These are phyloP conservation scores for Cyclargus thomasi DNA, from an alignment of 1,140 invertebrate genomes.

Conservation along the genomic window DNA sequence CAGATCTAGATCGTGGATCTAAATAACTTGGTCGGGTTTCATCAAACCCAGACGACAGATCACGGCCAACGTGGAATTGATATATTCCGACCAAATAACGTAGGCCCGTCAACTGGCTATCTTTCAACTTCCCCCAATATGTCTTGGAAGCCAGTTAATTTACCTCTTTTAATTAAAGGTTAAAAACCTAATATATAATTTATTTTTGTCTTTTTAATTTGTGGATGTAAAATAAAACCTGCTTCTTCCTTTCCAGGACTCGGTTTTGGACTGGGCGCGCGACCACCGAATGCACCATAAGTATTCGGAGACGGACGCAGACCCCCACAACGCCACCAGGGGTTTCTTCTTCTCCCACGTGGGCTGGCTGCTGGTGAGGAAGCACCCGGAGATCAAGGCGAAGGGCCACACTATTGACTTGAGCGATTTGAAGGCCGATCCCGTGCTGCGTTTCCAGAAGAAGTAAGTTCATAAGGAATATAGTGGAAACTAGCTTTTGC, in stretches of 20 bases:
- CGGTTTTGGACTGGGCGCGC: constrained; percentile 75
- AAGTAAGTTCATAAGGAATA: constrained; percentile 59
- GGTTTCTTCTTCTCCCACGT: constrained; percentile 91
- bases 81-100: too few relatives aligned
- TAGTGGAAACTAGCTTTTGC: background rate
- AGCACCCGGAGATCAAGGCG: constrained; percentile 84
- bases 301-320: constrained; percentile 86
- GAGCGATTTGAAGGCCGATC: constrained; percentile 83
- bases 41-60: too few relatives aligned
- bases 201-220: too few relatives aligned
- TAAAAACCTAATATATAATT: too few relatives aligned
- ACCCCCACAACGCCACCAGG: constrained; percentile 87
- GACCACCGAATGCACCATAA: constrained; percentile 90
- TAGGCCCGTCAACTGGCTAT: too few relatives aligned
- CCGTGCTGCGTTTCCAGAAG: constrained; percentile 84
- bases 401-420: constrained; percentile 83
- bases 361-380: constrained; percentile 86
- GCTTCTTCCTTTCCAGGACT: constrained; percentile 41
- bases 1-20: too few relatives aligned
- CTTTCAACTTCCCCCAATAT: too few relatives aligned
- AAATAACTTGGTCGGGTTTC: too few relatives aligned
- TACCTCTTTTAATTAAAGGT: too few relatives aligned
- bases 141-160: too few relatives aligned
- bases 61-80: too few relatives aligned
- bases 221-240: background rate